Conservation (phyloP, 2,113 vertebrate species). For the Jaculus jaculus region DNA sequence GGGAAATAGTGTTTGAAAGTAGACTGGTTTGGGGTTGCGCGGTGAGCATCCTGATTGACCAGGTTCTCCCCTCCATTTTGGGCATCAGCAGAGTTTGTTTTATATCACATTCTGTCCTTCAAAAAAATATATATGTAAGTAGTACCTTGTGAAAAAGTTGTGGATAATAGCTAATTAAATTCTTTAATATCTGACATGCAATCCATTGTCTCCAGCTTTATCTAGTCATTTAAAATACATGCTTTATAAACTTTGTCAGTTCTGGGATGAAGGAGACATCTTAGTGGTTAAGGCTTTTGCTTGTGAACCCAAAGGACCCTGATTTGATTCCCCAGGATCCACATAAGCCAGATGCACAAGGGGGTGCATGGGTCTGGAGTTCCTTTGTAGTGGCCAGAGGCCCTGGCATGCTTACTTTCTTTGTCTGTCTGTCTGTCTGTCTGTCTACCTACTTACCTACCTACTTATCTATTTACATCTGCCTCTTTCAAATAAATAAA, state of each 20-base stretch:
- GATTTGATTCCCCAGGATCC: no score
- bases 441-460: no score
- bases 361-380: no score
- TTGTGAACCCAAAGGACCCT: no score
- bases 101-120: not conserved
- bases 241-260: not conserved
- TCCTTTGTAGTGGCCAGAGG: no score
- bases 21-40: not conserved
- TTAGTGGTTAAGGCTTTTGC: no score
- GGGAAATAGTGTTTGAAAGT: not conserved
- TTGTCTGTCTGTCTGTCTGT: no score
- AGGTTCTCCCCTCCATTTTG: not conserved
- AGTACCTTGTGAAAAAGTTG: not conserved
- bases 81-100: not conserved
- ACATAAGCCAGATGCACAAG: no score
- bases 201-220: not conserved
- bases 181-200: not conserved
- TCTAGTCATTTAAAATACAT: not conserved
- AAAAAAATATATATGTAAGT: not conserved
- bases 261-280: no score
- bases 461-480: no score
- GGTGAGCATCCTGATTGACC: not conserved
- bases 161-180: not conserved
- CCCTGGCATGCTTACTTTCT: no score
- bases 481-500: no score